Conservation (phyloP, 2,888 invertebrate genomes). For the Drosophila subquinaria region DNA sequence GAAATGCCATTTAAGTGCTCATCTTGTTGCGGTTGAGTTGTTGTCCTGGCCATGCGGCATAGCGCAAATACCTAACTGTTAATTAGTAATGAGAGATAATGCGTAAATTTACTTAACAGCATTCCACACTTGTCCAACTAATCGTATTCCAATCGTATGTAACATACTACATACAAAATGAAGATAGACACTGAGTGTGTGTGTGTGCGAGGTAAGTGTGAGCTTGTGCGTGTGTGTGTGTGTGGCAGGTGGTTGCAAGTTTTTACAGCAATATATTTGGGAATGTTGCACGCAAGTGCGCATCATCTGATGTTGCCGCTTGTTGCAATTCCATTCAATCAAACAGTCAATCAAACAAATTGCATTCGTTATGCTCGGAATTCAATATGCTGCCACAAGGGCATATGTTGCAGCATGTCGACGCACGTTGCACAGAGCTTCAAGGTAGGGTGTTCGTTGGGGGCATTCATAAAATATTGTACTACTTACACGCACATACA, state of each 20-base stretch:
- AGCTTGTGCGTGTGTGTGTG: slow-evolving; percentile 1
- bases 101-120: slow-evolving; percentile 9
- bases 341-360: slow-evolving; percentile 79
- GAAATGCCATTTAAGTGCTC: slow-evolving; percentile 6
- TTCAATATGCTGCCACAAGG: slow-evolving; percentile 70
- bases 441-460: background rate
- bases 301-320: slow-evolving; percentile 37
- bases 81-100: slow-evolving; percentile 8
- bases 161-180: background rate
- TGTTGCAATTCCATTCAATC: slow-evolving; percentile 72
- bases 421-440: background rate
- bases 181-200: background rate
- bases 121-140: slow-evolving; percentile 2
- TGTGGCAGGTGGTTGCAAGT: slow-evolving; percentile 17
- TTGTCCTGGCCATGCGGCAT: slow-evolving; percentile 6
- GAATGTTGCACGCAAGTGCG: slow-evolving; percentile 24
- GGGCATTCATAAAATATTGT: slow-evolving; percentile 13
- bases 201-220: background rate
- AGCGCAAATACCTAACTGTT: slow-evolving; percentile 1
- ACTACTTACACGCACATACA: no score
- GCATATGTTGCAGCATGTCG: slow-evolving; percentile 25
- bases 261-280: background rate
- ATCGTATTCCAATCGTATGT: background rate
- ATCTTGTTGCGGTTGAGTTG: slow-evolving; percentile 7
- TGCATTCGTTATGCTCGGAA: slow-evolving; percentile 78